Evolutionary conservation across 2,888 invertebrate species (phyloP).

Genomic region (Xanthia togata): DNA sequence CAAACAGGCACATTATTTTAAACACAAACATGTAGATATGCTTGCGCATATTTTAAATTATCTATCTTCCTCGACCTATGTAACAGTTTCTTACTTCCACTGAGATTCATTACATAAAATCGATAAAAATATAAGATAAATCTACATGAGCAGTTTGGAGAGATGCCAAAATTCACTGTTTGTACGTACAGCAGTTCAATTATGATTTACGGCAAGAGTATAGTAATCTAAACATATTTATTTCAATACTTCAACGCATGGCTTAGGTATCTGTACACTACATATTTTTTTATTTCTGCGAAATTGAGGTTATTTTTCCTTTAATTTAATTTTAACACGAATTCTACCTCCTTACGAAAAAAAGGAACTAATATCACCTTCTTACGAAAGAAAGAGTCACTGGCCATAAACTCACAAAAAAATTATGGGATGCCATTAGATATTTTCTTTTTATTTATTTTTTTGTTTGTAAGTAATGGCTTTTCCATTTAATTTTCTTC

Average conservation of each 20-base stretch:
- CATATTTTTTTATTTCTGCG: background rate
- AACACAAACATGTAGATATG: background rate
- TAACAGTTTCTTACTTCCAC: slow-evolving; percentile 13
- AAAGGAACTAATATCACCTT: too few relatives aligned
- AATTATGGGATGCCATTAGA: background rate
- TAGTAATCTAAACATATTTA: slow-evolving; percentile 35
- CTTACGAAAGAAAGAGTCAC: background rate
- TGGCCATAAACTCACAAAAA: background rate
- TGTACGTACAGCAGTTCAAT: slow-evolving; percentile 51
- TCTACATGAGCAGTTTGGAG: slow-evolving; percentile 44
- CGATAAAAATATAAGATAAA: slow-evolving; percentile 62
- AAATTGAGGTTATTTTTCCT: background rate
- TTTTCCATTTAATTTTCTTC: background rate
- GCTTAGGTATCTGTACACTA: slow-evolving; percentile 19
- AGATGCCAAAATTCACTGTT: slow-evolving; percentile 52
- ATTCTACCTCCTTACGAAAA: background rate
- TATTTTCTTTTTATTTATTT: background rate
- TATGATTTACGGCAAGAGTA: slow-evolving; percentile 58
- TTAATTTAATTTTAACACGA: background rate
- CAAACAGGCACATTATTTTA: background rate
- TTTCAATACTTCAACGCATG: slow-evolving; percentile 13
- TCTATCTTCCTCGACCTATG: slow-evolving; percentile 1
- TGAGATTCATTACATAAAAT: slow-evolving; percentile 47
- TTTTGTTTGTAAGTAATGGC: background rate
- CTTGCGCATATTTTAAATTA: slow-evolving; percentile 8